phyloP scores from a whole-genome alignment of 2,888 invertebrate genomes.

The Polyploca ridens region DNA sequence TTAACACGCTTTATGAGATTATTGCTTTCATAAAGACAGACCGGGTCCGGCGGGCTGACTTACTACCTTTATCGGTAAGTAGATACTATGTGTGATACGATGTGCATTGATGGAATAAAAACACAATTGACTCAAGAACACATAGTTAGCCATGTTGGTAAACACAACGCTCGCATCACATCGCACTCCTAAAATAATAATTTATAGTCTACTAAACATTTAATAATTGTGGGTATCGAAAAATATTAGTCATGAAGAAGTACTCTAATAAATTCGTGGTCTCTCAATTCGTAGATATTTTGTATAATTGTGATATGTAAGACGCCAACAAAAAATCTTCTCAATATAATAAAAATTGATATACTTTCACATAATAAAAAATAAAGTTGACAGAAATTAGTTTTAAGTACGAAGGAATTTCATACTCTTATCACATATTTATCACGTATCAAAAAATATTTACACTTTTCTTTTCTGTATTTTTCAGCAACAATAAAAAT shows the following conservation, averaged over 20 bases:
- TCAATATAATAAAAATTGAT: neutral
- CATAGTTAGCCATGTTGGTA: neutral
- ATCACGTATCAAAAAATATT: constrained; percentile 3
- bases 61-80: too few species aligned
- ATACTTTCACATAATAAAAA: neutral
- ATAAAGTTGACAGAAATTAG: neutral
- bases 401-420: neutral
- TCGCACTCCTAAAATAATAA: neutral
- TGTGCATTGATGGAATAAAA: too few species aligned
- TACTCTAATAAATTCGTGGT: neutral
- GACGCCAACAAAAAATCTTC: neutral
- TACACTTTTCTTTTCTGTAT: neutral
- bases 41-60: too few species aligned
- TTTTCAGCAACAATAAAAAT: neutral
- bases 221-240: neutral
- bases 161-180: constrained; percentile 2
- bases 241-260: neutral
- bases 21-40: too few species aligned
- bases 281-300: neutral
- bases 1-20: too few species aligned
- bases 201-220: neutral
- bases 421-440: constrained; percentile 1
- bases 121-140: too few species aligned
- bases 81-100: too few species aligned
- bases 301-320: neutral